Evolutionary conservation across 2,797 vertebrate genomes (phyloP).

Genomic region (Anolis apletophallus): DNA sequence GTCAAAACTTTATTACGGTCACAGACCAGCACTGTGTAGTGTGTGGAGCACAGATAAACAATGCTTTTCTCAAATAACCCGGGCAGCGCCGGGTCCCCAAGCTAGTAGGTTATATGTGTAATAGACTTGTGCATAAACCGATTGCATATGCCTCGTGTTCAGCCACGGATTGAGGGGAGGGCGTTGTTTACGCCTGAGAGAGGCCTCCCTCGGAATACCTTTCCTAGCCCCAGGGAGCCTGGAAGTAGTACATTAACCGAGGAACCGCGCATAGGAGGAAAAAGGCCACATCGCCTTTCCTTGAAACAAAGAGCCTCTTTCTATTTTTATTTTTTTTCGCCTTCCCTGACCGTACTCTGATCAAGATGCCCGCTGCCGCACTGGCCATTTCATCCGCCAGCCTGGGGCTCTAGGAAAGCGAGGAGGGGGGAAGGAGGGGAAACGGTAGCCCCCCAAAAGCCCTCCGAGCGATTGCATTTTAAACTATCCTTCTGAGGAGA

Average conservation of each 20-base stretch:
- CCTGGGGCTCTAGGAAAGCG: slow-evolving; percentile 75
- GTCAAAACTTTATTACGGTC: too few relatives aligned
- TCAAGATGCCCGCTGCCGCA: slow-evolving; percentile 84
- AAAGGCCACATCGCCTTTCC: slow-evolving; percentile 84
- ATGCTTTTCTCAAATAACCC: too few relatives aligned
- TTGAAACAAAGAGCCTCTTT: slow-evolving; percentile 86
- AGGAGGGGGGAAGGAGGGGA: slow-evolving; percentile 77
- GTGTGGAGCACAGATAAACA: too few relatives aligned
- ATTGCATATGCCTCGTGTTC: slow-evolving; percentile 51
- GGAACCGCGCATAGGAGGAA: slow-evolving; percentile 76
- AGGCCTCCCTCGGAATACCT: slow-evolving; percentile 76
- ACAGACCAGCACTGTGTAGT: too few relatives aligned
- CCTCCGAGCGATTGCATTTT: slow-evolving; percentile 72
- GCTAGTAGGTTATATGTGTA: too few relatives aligned
- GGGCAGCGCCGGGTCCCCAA: too few relatives aligned
- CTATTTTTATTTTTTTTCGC: too few relatives aligned
- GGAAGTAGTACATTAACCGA: slow-evolving; percentile 84
- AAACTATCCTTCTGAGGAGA: slow-evolving; percentile 80
- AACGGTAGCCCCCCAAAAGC: slow-evolving; percentile 72
- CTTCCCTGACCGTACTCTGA: slow-evolving; percentile 84
- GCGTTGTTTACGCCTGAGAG: slow-evolving; percentile 72
- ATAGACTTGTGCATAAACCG: too few relatives aligned
- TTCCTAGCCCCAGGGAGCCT: slow-evolving; percentile 78
- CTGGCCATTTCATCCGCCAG: slow-evolving; percentile 79
- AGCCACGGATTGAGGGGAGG: slow-evolving; percentile 64